Evolutionary conservation across 2,888 invertebrate genomes (phyloP), one percentile per base, ranked within the genome.

Genomic region (Lycophotia porphyrea): DNA sequence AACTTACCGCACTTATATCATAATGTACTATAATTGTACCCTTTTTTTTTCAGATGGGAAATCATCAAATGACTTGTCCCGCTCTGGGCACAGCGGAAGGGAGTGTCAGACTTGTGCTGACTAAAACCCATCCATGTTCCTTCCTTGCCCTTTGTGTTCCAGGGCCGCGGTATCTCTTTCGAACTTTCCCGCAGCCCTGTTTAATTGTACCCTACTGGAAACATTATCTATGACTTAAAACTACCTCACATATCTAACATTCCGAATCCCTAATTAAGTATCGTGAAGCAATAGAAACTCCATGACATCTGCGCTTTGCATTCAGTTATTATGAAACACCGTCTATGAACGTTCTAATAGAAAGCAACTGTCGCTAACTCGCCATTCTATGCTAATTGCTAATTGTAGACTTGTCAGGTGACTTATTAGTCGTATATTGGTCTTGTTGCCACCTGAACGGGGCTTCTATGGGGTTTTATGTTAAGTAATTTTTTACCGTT

Each of bases 321-420:
- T 87, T 78, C 71, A 81, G 78, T 81, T 86, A 84, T 87, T 88
- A 88, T 82, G 87, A 88, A 88, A 84, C 77, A 74, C 42, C 44
- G 74, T 52, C 68, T 72, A 72, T 61, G 72, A 80, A 79, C 74
- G 78, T 67, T 66, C 60, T 66, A 49, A 68, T 87, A 87, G 88
- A 89, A 89, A 88, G 89, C 84, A 80, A 73, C 87, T 88, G 84
- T 82, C 73, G 89, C 91, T 87, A 93, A 93, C 90, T 79, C 71
- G 90, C 92, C 88, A 93, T 93, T 93, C 89, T 91, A 93, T 93
- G 93, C 90, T 92, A 93, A 93, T 93, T 83, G 87, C 83, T 92
- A 90, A 93, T 92, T 91, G 92, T 91, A 71, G 87, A 87, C 81
- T 85, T 84, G 88, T 87, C 86, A 71, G 58, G 71, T 78, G 71